Evolutionary conservation across 2,113 vertebrate genomes (phyloP).

Genomic region (Numenius arquata): DNA sequence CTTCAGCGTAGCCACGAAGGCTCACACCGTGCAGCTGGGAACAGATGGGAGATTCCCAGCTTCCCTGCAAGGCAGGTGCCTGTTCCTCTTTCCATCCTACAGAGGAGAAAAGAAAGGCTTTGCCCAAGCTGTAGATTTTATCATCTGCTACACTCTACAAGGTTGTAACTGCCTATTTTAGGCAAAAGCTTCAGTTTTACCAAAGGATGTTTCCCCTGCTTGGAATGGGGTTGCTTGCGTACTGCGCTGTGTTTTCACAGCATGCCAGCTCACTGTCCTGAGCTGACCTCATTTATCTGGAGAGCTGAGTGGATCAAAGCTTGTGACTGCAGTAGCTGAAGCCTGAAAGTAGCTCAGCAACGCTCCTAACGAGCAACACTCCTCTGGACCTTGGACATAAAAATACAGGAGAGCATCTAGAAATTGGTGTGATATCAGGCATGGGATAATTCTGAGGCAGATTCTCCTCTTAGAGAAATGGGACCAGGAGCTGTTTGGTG

Average conservation of each 20-base stretch:
- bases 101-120: constrained; percentile 19
- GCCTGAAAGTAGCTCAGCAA: background rate
- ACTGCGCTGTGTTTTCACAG: background rate
- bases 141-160: background rate
- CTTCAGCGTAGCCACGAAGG: background rate
- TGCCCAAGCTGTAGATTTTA: background rate
- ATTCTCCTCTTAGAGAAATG: background rate
- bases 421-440: background rate
- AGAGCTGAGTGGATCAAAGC: background rate
- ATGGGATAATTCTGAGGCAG: background rate
- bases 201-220: background rate
- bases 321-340: background rate
- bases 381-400: background rate
- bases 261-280: background rate
- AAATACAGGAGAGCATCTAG: background rate
- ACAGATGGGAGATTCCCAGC: background rate
- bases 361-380: background rate
- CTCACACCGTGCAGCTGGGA: background rate
- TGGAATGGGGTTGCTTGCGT: background rate
- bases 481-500: background rate
- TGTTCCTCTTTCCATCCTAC: background rate
- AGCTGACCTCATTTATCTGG: background rate
- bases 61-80: background rate
- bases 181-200: background rate
- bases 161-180: background rate